Evolutionary conservation across 35 echinoderm and acorn worm species (phyloP), one percentile per base, ranked within the genome.

Genomic region (Amphiura filiformis): DNA sequence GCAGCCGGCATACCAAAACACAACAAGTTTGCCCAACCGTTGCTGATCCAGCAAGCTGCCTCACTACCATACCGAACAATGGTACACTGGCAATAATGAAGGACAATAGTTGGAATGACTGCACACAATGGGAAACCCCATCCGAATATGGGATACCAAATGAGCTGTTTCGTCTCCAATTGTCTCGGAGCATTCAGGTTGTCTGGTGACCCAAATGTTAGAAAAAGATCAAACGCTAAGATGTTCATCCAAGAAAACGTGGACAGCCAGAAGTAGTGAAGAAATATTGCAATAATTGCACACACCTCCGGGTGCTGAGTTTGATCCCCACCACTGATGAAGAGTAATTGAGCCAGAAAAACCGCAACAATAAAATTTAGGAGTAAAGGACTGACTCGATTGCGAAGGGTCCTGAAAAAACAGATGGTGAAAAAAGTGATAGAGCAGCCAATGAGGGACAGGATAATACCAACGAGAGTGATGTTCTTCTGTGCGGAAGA

Each of bases 351-450:
- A 18, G 61, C 28, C 17, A 70, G 15, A 30, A 70, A 85, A 32
- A 85, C 15, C 20, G 83, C 15, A 37, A 14, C 31, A 31, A 65
- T 31, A 23, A 85, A 36, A 31, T 75, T 85, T 40, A 85, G 64
- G 31, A 70, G 39, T 0, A 36, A 61, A 38, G 9, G 35, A 22
- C 28, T 35, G n/a, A 40, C 44, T 14, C 35, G 47, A 31, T 85
- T 61, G 13, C 83, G 31, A 22, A 85, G 56, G 33, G 56, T 31
- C 35, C 65, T 85, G 56, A 85, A 85, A 56, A 70, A 14, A 61
- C 41, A 31, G 13, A 61, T 61, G 56, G 83, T 65, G 18, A 85
- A 13, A 17, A 85, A 85, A 30, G 83, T 85, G 0, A 85, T 85
- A 14, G 64, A 47, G 17, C 17, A 47, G 4, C 41, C 41, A 4